Percentiles rank a stretch among this genome's conserved stretches.
Conservation (phyloP, 2,888 invertebrate species). For the Agrochola litura region DNA sequence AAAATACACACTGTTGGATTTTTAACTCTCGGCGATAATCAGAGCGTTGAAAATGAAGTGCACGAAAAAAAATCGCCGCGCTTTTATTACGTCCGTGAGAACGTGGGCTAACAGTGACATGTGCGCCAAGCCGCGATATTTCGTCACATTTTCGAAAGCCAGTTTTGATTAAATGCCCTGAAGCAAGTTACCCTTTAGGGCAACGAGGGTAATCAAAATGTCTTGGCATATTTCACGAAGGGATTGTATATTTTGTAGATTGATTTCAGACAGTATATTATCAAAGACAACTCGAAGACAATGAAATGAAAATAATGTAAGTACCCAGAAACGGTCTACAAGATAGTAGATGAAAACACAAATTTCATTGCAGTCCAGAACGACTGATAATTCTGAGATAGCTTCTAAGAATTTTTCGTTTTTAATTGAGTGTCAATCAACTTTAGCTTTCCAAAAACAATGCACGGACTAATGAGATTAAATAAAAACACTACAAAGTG, state of each 20-base stretch:
- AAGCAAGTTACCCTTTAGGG: constrained; percentile 10
- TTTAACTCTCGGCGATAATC: too few relatives aligned
- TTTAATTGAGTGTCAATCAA: background rate
- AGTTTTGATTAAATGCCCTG: constrained; percentile 13
- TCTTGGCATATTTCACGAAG: constrained; percentile 14
- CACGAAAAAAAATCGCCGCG: too few relatives aligned
- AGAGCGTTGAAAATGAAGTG: too few relatives aligned
- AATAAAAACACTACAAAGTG: too few relatives aligned
- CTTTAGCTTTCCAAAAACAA: background rate
- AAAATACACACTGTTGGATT: too few relatives aligned
- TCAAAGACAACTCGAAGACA: constrained; percentile 2
- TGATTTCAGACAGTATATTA: constrained; percentile 15
- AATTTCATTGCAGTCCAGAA: background rate
- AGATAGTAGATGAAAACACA: background rate
- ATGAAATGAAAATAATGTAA: constrained; percentile 23
- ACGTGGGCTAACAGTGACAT: too few relatives aligned
- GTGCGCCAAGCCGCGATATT: too few relatives aligned
- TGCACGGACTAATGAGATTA: background rate
- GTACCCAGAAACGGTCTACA: background rate
- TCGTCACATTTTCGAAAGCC: too few relatives aligned
- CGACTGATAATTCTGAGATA: background rate
- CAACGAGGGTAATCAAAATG: background rate
- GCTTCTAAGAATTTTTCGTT: background rate
- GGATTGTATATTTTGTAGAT: constrained; percentile 8
- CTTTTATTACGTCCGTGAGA: too few relatives aligned